phyloP scores from a whole-genome alignment of 2,888 invertebrate genomes.

The Agonopterix alstromeriana region DNA sequence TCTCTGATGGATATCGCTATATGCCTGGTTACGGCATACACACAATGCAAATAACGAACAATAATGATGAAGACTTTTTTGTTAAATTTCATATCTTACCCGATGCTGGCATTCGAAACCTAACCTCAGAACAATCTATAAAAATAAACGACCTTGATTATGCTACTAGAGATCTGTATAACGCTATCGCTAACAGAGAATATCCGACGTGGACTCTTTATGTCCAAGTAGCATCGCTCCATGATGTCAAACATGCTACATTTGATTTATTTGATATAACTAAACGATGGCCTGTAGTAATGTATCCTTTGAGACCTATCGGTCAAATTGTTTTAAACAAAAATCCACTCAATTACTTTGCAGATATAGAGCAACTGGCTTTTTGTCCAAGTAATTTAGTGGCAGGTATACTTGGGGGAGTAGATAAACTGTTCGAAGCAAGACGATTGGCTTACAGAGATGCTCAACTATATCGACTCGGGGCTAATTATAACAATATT shows the following conservation, averaged over 20 bases:
- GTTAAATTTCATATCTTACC: slow-evolving; percentile 93
- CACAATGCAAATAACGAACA: slow-evolving; percentile 90
- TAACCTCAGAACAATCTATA: slow-evolving; percentile 78
- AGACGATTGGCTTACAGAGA: slow-evolving; percentile 76
- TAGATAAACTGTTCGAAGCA: slow-evolving; percentile 90
- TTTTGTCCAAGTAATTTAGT: slow-evolving; percentile 90
- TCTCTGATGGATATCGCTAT: slow-evolving; percentile 89
- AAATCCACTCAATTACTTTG: slow-evolving; percentile 91
- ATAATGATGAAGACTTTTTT: slow-evolving; percentile 80
- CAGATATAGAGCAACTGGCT: slow-evolving; percentile 91
- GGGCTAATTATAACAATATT: slow-evolving; percentile 14
- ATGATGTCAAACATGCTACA: slow-evolving; percentile 73
- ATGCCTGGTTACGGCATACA: slow-evolving; percentile 96
- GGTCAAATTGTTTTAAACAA: slow-evolving; percentile 87
- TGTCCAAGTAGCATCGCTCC: slow-evolving; percentile 53
- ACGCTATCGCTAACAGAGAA: slow-evolving; percentile 83
- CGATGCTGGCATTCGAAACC: slow-evolving; percentile 87
- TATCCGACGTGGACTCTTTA: slow-evolving; percentile 62
- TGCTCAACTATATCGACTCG: slow-evolving; percentile 13
- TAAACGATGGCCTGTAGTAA: slow-evolving; percentile 85
- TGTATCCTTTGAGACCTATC: slow-evolving; percentile 87
- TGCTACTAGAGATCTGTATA: slow-evolving; percentile 86
- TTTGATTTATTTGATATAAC: slow-evolving; percentile 94
- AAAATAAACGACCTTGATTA: slow-evolving; percentile 88
- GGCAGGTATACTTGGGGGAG: slow-evolving; percentile 91